These are phyloP conservation scores for Acanthacorydalis orientalis DNA, from an alignment of 2,888 invertebrate species.

Conservation along the genomic window DNA sequence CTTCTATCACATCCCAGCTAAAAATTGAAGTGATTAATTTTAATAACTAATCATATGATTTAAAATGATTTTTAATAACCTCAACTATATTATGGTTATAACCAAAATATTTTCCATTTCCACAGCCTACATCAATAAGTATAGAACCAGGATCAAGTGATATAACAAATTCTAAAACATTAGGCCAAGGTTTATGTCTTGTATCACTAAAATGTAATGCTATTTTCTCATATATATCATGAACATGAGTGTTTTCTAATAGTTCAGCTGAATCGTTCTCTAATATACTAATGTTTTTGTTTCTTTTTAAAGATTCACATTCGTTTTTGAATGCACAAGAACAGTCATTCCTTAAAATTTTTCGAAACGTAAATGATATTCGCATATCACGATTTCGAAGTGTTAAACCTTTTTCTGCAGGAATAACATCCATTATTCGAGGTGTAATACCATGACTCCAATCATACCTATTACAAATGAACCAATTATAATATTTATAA, in stretches of 20 bases:
- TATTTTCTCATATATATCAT: slow-evolving; percentile 84
- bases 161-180: slow-evolving; percentile 63
- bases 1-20: slow-evolving; percentile 74
- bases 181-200: slow-evolving; percentile 87
- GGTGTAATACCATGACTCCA: slow-evolving; percentile 85
- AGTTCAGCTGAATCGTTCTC: slow-evolving; percentile 36
- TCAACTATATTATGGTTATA: slow-evolving; percentile 37
- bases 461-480: slow-evolving; percentile 37
- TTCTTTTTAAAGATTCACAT: slow-evolving; percentile 41
- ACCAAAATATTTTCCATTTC: slow-evolving; percentile 93
- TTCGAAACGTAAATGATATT: slow-evolving; percentile 78
- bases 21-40: slow-evolving; percentile 14
- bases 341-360: slow-evolving; percentile 38
- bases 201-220: slow-evolving; percentile 91
- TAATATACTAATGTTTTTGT: slow-evolving; percentile 12
- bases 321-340: slow-evolving; percentile 41
- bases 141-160: slow-evolving; percentile 48
- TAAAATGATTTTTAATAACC: slow-evolving; percentile 25
- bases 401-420: slow-evolving; percentile 36
- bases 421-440: slow-evolving; percentile 58
- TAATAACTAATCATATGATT: neutral
- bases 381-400: slow-evolving; percentile 36
- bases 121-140: slow-evolving; percentile 87
- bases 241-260: slow-evolving; percentile 62
- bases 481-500: too few relatives aligned